Evolutionary conservation across 1,140 invertebrate species (phyloP).

Genomic region (Sipha flava): DNA sequence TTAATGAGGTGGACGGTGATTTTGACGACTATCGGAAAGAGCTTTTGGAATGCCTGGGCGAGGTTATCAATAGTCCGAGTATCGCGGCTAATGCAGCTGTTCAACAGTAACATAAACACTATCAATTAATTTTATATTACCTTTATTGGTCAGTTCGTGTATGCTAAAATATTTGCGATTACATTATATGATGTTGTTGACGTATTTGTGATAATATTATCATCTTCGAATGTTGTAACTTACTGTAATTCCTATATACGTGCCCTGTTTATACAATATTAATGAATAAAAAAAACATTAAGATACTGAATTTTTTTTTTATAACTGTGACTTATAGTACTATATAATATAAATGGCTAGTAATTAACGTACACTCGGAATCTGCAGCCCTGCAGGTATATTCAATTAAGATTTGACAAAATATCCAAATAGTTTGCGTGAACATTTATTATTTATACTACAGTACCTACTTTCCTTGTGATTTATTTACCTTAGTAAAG

Average conservation of each 20-base stretch:
- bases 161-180: background rate
- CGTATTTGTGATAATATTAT: background rate
- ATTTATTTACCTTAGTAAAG: too few species aligned
- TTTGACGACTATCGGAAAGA: conserved; percentile 98
- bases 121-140: background rate
- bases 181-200: background rate
- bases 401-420: too few species aligned
- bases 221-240: background rate
- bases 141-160: too few species aligned
- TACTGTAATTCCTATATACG: background rate
- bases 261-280: conserved; percentile 1
- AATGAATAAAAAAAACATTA: too few species aligned
- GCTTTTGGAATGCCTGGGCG: conserved; percentile 85
- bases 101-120: conserved; percentile 50
- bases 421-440: too few species aligned
- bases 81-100: conserved; percentile 85
- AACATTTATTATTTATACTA: too few species aligned
- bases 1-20: conserved; percentile 94
- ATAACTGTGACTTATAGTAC: too few species aligned
- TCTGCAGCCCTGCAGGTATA: too few species aligned
- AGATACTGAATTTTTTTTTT: too few species aligned
- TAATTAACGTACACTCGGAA: too few species aligned
- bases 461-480: too few species aligned
- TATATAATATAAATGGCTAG: too few species aligned
- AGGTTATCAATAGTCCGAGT: conserved; percentile 87